phyloP scores from a whole-genome alignment of 2,113 vertebrate genomes.

The Rissa tridactyla region DNA sequence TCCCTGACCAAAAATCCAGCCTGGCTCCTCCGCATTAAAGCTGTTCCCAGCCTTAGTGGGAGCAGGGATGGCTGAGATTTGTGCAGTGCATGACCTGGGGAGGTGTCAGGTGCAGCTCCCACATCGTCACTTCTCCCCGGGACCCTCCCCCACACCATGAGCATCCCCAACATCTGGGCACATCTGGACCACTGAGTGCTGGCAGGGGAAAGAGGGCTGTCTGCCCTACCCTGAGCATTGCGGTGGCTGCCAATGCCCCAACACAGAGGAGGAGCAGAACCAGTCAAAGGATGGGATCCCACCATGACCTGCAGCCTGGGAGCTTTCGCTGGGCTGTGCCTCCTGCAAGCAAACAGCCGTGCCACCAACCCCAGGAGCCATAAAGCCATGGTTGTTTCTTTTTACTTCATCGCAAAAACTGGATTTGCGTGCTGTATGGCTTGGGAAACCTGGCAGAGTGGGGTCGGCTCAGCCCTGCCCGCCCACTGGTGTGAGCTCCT shows the following conservation, averaged over 20 bases:
- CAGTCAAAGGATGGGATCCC: background rate
- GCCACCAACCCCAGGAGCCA: background rate
- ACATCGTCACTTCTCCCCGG: fast-evolving
- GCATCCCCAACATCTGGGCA: background rate
- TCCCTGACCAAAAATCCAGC: slow-evolving; percentile 8
- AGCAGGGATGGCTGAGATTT: background rate
- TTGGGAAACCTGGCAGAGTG: background rate
- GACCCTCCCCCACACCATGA: background rate
- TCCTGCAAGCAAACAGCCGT: background rate
- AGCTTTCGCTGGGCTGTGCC: background rate
- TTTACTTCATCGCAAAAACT: background rate
- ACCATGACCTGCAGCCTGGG: background rate
- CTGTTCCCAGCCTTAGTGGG: background rate
- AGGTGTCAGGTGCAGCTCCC: background rate
- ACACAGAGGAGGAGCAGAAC: background rate
- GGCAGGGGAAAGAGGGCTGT: no score
- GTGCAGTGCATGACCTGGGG: fast-evolving
- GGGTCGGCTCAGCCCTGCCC: fast-evolving
- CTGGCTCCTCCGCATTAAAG: background rate
- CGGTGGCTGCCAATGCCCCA: background rate
- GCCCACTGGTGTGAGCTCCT: background rate
- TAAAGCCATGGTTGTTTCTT: fast-evolving
- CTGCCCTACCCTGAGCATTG: background rate
- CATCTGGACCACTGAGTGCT: background rate
- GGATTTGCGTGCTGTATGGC: background rate